These are phyloP conservation scores for Pleuronectes platessa DNA, from an alignment of 2,113 vertebrate genomes.

Conservation along the genomic window DNA sequence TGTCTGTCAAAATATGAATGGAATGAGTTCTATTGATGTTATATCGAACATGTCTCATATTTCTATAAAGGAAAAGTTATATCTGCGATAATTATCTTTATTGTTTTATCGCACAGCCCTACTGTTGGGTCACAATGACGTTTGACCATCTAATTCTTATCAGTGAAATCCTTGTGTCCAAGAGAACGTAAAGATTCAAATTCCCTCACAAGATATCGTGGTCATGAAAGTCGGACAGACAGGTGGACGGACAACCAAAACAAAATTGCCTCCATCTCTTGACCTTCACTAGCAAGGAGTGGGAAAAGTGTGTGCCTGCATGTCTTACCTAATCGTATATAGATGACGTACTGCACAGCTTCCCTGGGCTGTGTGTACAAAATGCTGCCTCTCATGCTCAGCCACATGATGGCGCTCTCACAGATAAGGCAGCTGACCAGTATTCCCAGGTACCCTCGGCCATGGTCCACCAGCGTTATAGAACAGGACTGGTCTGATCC, in stretches of 20 bases:
- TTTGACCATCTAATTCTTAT: background rate
- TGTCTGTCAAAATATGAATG: too few relatives aligned
- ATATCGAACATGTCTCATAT: too few relatives aligned
- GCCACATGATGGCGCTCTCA: conserved; percentile 99
- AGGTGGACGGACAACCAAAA: background rate
- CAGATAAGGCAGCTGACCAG: conserved; percentile 98
- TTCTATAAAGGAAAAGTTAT: too few relatives aligned
- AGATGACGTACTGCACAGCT: conserved; percentile 98
- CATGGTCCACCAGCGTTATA: conserved; percentile 96
- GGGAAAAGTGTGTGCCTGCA: background rate
- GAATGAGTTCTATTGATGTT: too few relatives aligned
- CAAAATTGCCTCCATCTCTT: background rate
- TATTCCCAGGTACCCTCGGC: conserved; percentile 96
- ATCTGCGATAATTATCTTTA: too few relatives aligned
- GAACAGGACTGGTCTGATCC: conserved; percentile 94
- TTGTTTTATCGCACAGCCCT: too few relatives aligned
- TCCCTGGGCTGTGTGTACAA: conserved; percentile 97
- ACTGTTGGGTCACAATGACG: too few relatives aligned
- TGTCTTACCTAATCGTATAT: conserved; percentile 95
- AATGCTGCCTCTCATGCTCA: conserved; percentile 99
- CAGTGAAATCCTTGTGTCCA: background rate
- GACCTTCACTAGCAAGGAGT: background rate
- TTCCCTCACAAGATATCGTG: background rate
- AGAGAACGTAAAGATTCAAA: too few relatives aligned
- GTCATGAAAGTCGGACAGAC: background rate